Percentiles rank a stretch among this genome's conserved stretches.
These are phyloP conservation scores for Megalonaias nervosa DNA, from an alignment of 1,140 invertebrate species.

Conservation along the genomic window DNA sequence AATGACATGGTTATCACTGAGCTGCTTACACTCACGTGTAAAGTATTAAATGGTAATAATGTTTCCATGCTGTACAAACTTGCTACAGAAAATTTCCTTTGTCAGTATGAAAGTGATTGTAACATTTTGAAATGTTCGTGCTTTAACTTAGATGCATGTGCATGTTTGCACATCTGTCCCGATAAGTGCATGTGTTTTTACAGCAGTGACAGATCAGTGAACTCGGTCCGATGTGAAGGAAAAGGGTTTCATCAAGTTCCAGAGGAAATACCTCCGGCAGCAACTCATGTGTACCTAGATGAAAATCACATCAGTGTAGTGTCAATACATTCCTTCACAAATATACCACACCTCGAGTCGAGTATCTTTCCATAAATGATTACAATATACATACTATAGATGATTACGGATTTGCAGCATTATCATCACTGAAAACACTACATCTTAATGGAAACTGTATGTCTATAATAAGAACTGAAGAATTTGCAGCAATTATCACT, in stretches of 20 bases:
- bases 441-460: constrained; percentile 49
- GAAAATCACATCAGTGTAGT: constrained; percentile 46
- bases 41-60: no score
- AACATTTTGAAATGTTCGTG: constrained; percentile 40
- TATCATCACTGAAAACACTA: constrained; percentile 37
- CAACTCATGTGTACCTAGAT: constrained; percentile 46
- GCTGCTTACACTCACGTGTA: no score
- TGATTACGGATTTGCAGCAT: constrained; percentile 41
- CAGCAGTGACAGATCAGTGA: constrained; percentile 19
- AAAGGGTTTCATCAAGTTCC: constrained; percentile 38
- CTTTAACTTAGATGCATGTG: constrained; percentile 44
- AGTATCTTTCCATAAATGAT: constrained; percentile 45
- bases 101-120: constrained; percentile 44
- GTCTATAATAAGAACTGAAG: constrained; percentile 29
- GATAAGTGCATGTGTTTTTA: constrained; percentile 37
- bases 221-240: constrained; percentile 43
- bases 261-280: constrained; percentile 35
- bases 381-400: constrained; percentile 46
- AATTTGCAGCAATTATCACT: constrained; percentile 45
- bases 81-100: constrained; percentile 40
- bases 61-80: background rate
- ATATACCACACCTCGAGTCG: constrained; percentile 28
- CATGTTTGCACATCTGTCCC: constrained; percentile 47
- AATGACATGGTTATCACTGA: no score
- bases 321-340: constrained; percentile 30